Base-by-base conservation (phyloP, 2,797 vertebrate species). In the Typhlichthys eigenmanni region DNA sequence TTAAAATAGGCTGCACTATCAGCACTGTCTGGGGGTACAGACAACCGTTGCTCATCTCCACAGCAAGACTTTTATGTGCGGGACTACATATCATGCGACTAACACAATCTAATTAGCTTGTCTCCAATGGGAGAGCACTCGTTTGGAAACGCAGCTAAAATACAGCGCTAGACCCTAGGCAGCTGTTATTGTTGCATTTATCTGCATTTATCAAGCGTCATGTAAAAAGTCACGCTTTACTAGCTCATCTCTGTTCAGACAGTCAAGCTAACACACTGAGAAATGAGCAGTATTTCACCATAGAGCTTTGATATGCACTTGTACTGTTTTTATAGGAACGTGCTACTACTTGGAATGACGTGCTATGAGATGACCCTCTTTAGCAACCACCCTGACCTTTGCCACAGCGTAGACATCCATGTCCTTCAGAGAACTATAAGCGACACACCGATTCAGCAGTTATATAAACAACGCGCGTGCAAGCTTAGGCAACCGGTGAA, bases 21-120 rank as follows among this genome's bases (percentile, higher is more conserved):
- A 83, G 87, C 75, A 46, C 80, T 76, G 89, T 88, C 85, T 90
- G 83, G 79, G 24, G 75, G 78, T 76, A 73, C 72, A 56, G 78
- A 85, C 73, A 75, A 86, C 68, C 82, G 72, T 81, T 74, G 83
- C 82, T 85, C 88, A 84, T 85, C 88, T 86, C 66, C 60, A 63
- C 77, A 76, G 82, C 72, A 12, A 72, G 68, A 77, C 89, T 90
- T 92, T 91, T 84, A 90, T 88, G 85, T 85, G 75, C 51, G 70
- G 76, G 81, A 81, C 83, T 83, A 79, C 82, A 74, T 88, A 91
- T 90, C 85, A 87, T 57, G 77, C 86, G 84, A 85, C 84, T 85
- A 84, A 82, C 87, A 85, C 87, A 87, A 87, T 90, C 87, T 89
- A 90, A 92, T 92, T 91, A 92, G 86, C 85, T 85, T 69, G 76